Evolutionary conservation across 1,140 invertebrate genomes (phyloP).

Genomic region (Oryzaephilus surinamensis): DNA sequence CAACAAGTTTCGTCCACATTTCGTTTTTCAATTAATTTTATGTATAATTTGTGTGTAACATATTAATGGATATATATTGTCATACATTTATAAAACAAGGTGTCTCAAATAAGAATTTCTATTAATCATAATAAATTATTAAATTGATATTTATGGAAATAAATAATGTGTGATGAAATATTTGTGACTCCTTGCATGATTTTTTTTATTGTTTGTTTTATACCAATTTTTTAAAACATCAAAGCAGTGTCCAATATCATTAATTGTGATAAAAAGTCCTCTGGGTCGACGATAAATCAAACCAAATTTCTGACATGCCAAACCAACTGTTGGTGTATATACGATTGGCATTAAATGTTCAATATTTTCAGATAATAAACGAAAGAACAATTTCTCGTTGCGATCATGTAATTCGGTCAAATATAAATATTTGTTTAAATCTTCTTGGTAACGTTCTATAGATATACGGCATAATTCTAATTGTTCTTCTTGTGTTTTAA

Average conservation of each 20-base stretch:
- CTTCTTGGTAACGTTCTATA: constrained; percentile 75
- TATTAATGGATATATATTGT: too few relatives aligned
- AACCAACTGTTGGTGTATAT: constrained; percentile 87
- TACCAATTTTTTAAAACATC: constrained; percentile 75
- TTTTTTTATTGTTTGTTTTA: constrained; percentile 24
- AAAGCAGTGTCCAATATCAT: constrained; percentile 87
- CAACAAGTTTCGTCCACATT: constrained; percentile 5
- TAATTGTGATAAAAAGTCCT: constrained; percentile 93
- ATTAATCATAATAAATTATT: too few relatives aligned
- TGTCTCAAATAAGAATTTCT: too few relatives aligned
- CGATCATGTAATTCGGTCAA: constrained; percentile 70
- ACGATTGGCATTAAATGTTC: constrained; percentile 83
- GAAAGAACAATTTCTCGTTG: constrained; percentile 88
- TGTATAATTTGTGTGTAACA: too few relatives aligned
- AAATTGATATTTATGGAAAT: not conserved
- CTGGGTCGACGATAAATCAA: constrained; percentile 81
- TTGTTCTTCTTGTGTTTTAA: constrained; percentile 89
- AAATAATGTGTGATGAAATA: too few relatives aligned
- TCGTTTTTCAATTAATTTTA: not conserved
- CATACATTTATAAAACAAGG: constrained; percentile 9
- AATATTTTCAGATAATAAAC: constrained; percentile 79
- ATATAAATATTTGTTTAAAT: constrained; percentile 85
- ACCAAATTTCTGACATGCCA: constrained; percentile 95
- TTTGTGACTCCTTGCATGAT: too few relatives aligned
- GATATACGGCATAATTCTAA: constrained; percentile 79